Evolutionary conservation across 2,797 vertebrate genomes (phyloP), one percentile per base, ranked within the genome.

Genomic region (Mycteria americana): DNA sequence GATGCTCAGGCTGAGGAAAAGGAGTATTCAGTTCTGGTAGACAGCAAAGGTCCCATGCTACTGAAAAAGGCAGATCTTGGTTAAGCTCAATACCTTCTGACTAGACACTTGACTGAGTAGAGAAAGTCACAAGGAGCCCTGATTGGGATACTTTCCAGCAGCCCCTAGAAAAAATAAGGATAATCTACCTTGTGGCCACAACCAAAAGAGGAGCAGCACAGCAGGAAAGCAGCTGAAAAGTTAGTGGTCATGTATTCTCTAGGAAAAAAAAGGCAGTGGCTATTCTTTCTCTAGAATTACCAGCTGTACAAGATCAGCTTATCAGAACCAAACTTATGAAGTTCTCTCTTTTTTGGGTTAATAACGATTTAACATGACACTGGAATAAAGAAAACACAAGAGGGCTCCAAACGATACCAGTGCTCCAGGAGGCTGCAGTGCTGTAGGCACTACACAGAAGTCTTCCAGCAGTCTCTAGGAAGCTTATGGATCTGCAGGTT

Each of bases 401-500:
- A 88, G 91, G 93, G 84, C 95, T 92, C 81, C 91, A 95, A 85
- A 91, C 0, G 0, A 78, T 5, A 25, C 51, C 69, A 12, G 51
- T 2, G 59, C 54, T 69, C 31, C 39, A 7, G 0, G 1, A 88
- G 48, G 48, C 85, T 69, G 75, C 33, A 1, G 54, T 0, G 16
- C 78, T 19, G 17, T 0, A 23, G 3, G 39, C 23, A 24, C 57
- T 10, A 0, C 0, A 10, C 2, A 33, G 23, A 18, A 50, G 9
- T 12, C 23, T 41, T 39, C 31, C 62, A 74, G 56, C 43, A 67
- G 45, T 7, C 62, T 2, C 33, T 27, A 53, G 43, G 18, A 53
- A 57, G 2, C 8, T 35, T 10, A 5, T 1, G 18, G 37, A 48
- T 2, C 63, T 39, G 16, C 37, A 77, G 21, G 5, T 13, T 64